Base-by-base conservation (phyloP, 2,888 invertebrate genomes). In the Pandemis cinnamomeana region DNA sequence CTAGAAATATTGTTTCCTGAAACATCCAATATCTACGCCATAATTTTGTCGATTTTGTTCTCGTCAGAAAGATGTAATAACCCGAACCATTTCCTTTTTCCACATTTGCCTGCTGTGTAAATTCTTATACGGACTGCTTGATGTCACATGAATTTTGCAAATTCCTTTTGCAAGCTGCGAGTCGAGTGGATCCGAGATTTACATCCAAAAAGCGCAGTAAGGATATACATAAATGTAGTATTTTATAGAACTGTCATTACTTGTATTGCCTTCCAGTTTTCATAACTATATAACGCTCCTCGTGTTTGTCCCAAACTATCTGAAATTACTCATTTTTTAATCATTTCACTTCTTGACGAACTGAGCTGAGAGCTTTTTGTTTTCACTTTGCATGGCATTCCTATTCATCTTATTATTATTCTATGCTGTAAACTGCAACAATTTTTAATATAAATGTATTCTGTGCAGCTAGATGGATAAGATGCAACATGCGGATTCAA, bases 141-240 rank as follows among this genome's bases (percentile, higher is more conserved):
- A 81, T 86, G 89, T 90, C 89, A 88, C 88, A 89, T 91, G 90
- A 91, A 91, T 91, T 92, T 90, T 90, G 89, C 83, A 90, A 89
- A 91, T 89, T 84, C 83, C 80, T 79, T 82, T 81, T 86, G 87
- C 88, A 87, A 80, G 77, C 79, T 78, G 78, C 79, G 81, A 83
- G 81, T 83, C 83, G 85, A 85, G 83, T 83, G 83, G 82, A 84
- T 85, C 79, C 79, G 78, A 86, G 87, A 91, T 89, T 89, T 89
- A 87, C 86, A 86, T 87, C 84, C 76, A 80, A 81, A 81, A 77
- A 86, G 80, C 79, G 78, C 80, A 76, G 75, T 67, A 78, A 36
- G 4, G 27, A 36, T 36, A 36, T 36, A 36, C 27, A 36, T 79
- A 46, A 5, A 11, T 79, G 80, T 82, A 81, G 82, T 79, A 72